These are phyloP conservation scores for Strigamia maritima DNA, from an alignment of 2,888 invertebrate species.

Conservation along the genomic window DNA sequence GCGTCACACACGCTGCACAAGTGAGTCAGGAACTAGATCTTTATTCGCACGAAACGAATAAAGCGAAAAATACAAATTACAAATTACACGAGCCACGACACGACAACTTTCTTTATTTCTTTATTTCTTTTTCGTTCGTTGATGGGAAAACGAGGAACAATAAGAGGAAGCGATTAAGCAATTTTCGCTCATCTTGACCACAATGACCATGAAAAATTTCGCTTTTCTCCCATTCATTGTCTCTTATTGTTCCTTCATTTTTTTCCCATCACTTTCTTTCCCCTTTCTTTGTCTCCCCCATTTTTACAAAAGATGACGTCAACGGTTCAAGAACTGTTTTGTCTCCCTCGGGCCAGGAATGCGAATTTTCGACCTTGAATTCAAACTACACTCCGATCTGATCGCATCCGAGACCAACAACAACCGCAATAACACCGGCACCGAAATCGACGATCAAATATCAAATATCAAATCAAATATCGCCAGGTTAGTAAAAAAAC, in stretches of 20 bases:
- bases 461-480: too few relatives aligned
- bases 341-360: neutral
- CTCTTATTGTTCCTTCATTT: neutral
- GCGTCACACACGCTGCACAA: neutral
- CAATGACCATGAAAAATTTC: neutral
- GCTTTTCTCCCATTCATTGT: neutral
- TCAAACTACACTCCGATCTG: too few relatives aligned
- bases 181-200: neutral
- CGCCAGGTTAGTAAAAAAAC: too few relatives aligned
- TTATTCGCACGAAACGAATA: too few relatives aligned
- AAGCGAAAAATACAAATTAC: neutral
- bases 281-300: neutral
- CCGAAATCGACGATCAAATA: neutral
- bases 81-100: neutral
- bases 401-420: constrained; percentile 17
- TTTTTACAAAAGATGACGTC: neutral
- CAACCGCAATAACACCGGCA: neutral
- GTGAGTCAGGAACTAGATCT: neutral
- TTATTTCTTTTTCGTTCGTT: neutral
- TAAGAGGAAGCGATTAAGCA: neutral
- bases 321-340: neutral
- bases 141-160: neutral
- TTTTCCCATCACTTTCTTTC: neutral
- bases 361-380: constrained; percentile 16
- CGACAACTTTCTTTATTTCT: too few relatives aligned